Evolutionary conservation across 2,888 invertebrate genomes (phyloP).

Genomic region (Drosophila atroscutellata): DNA sequence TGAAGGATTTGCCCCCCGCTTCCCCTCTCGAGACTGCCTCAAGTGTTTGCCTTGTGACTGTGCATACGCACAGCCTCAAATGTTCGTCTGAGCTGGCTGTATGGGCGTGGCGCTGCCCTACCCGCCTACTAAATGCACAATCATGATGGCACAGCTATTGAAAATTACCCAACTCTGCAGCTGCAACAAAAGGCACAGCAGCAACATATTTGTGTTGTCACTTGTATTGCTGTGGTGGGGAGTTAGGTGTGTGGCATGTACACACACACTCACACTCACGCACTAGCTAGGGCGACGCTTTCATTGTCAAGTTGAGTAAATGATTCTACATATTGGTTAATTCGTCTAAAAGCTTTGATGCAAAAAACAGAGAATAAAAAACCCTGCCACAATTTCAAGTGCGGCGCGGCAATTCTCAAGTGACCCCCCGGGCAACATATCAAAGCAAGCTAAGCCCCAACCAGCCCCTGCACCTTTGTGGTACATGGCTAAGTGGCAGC

Average conservation of each 20-base stretch:
- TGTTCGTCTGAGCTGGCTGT: conserved; percentile 7
- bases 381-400: conserved; percentile 46
- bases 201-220: conserved; percentile 54
- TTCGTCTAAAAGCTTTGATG: conserved; percentile 79
- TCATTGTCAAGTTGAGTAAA: conserved; percentile 69
- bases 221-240: conserved; percentile 31
- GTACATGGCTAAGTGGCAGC: conserved; percentile 65
- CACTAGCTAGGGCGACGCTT: conserved; percentile 14
- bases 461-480: conserved; percentile 1
- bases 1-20: conserved; percentile 46
- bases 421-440: conserved; percentile 60
- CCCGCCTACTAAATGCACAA: conserved; percentile 73
- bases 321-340: conserved; percentile 66
- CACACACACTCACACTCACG: not conserved
- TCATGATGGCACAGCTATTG: conserved; percentile 55
- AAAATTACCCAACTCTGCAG: conserved; percentile 34
- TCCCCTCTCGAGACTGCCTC: conserved; percentile 4
- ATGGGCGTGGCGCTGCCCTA: conserved; percentile 29
- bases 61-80: conserved; percentile 54
- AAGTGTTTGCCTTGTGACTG: conserved; percentile 73
- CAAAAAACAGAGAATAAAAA: conserved; percentile 14
- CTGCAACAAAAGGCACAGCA: conserved; percentile 20
- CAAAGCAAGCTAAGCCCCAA: conserved; percentile 47
- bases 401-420: conserved; percentile 69
- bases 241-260: conserved; percentile 4